phyloP scores from a whole-genome alignment of 2,113 vertebrate genomes.

The Odocoileus hemionus region DNA sequence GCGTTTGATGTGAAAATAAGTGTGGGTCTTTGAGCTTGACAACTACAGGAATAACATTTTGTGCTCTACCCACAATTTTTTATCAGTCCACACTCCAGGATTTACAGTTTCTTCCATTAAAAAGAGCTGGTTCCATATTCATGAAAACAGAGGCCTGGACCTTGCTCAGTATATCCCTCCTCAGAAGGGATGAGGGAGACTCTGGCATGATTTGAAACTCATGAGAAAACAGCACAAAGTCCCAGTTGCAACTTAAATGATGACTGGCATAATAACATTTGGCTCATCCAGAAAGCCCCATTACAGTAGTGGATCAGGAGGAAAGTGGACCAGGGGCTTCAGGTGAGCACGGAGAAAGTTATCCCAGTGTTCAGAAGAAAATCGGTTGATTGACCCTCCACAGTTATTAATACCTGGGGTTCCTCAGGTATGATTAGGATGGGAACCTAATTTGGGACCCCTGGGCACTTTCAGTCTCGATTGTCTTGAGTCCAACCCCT shows the following conservation, averaged over 20 bases:
- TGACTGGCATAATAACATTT: neutral
- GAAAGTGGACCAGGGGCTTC: neutral
- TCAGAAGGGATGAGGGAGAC: neutral
- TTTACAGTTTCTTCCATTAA: neutral
- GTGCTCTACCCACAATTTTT: neutral
- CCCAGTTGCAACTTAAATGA: neutral
- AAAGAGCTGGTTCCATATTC: neutral
- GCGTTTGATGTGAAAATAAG: neutral
- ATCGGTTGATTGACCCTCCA: accelerated
- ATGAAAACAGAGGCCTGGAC: neutral
- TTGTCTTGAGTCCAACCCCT: neutral
- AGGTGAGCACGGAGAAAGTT: neutral
- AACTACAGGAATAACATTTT: neutral
- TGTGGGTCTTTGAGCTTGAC: neutral
- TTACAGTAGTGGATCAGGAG: neutral
- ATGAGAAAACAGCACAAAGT: neutral
- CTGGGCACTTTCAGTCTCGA: neutral
- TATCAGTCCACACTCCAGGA: neutral
- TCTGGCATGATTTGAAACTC: neutral
- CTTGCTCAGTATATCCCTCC: neutral
- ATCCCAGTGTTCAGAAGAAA: neutral
- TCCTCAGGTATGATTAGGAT: neutral
- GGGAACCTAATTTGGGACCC: neutral
- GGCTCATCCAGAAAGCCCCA: neutral
- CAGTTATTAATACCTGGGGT: neutral